Conservation (phyloP, 2,888 invertebrate genomes). For the Drosophila parthenogenetica region DNA sequence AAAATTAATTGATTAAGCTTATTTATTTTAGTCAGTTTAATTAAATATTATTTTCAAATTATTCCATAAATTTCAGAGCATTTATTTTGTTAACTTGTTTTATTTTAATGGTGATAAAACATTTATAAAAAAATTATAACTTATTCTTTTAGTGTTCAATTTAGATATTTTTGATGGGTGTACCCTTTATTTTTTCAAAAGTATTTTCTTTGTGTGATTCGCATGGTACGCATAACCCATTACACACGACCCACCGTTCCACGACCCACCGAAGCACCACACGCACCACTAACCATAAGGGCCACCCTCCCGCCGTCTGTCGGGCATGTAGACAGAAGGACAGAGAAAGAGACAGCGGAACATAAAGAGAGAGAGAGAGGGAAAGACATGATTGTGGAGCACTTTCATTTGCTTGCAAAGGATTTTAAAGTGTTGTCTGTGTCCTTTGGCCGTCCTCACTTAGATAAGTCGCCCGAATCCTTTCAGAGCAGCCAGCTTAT, state of each 20-base stretch:
- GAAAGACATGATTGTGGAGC: slow-evolving; percentile 23
- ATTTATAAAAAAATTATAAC: no score
- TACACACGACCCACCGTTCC: not conserved
- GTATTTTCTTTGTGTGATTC: not conserved
- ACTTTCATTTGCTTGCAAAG: slow-evolving; percentile 44
- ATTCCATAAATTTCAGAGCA: no score
- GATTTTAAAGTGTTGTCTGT: slow-evolving; percentile 45
- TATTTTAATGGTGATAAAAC: no score
- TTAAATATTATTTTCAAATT: no score
- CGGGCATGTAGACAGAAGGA: slow-evolving; percentile 22
- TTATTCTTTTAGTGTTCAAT: not conserved
- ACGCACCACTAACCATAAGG: slow-evolving; percentile 5
- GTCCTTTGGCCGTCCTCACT: slow-evolving; percentile 35
- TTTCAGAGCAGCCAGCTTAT: slow-evolving; percentile 45
- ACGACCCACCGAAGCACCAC: not conserved
- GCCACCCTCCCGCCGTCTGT: slow-evolving; percentile 7
- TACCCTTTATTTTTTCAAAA: slow-evolving; percentile 8
- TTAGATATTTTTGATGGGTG: slow-evolving; percentile 1
- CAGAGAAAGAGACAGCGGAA: slow-evolving; percentile 4
- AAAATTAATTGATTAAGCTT: no score
- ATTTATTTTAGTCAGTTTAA: no score
- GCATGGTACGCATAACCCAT: slow-evolving; percentile 10
- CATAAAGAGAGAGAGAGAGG: not conserved
- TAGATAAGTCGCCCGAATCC: slow-evolving; percentile 40
- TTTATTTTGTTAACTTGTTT: no score